Conservation (phyloP, 2,113 vertebrate species). For the Tretioscincus oriximinensis region DNA sequence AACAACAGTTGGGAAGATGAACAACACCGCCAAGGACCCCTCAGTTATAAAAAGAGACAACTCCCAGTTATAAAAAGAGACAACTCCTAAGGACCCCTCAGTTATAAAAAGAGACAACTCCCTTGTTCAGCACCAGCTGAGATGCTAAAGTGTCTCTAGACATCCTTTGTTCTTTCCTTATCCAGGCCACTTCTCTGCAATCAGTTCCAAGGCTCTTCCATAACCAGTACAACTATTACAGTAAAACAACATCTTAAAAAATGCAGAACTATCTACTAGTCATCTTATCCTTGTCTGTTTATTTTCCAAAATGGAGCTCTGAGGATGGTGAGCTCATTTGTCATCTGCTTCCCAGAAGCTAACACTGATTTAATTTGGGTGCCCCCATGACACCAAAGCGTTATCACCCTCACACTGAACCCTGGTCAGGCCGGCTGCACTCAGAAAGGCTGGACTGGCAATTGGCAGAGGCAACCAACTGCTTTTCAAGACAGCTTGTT, state of each 20-base stretch:
- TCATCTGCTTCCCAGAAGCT: background rate
- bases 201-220: rapidly evolving
- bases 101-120: background rate
- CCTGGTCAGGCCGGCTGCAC: no score
- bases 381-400: no score
- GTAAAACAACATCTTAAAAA: rapidly evolving
- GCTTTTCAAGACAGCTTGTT: background rate
- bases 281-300: background rate
- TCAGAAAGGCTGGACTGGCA: no score
- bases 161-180: no score
- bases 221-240: background rate
- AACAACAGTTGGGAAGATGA: slow-evolving; percentile 44
- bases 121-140: no score
- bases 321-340: no score
- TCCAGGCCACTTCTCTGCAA: no score
- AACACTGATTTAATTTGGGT: background rate
- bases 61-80: no score
- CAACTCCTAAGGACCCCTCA: background rate
- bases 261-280: background rate
- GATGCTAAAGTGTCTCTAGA: no score
- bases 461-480: background rate
- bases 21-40: background rate
- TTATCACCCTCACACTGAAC: no score
- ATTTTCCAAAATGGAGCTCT: background rate
- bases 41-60: background rate